A percentile compares a stretch with the other conserved stretches of the same genome.
Evolutionary conservation across 2,888 invertebrate genomes (phyloP).

Genomic region (Tachina fera): DNA sequence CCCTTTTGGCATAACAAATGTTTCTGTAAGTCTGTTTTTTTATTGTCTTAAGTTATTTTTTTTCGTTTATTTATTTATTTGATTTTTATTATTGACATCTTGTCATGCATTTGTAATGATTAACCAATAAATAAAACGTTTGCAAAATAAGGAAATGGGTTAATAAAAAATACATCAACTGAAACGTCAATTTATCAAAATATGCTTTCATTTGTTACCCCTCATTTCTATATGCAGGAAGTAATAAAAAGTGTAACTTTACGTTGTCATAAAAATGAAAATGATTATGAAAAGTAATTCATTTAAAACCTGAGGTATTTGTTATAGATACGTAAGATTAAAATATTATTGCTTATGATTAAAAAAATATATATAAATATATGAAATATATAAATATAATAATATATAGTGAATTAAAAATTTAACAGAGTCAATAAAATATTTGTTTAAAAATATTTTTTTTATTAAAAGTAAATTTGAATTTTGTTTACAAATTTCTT

Average conservation of each 20-base stretch:
- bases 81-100: conserved; percentile 65
- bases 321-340: not conserved
- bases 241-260: not conserved
- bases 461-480: no score
- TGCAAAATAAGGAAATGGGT: conserved; percentile 8
- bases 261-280: not conserved
- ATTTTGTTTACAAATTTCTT: no score
- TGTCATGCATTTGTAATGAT: conserved; percentile 59
- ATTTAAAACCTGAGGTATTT: not conserved
- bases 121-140: conserved; percentile 26
- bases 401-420: no score
- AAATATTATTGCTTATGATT: no score
- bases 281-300: not conserved
- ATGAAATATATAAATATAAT: no score
- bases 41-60: conserved; percentile 10
- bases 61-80: conserved; percentile 41
- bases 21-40: not conserved
- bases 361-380: no score
- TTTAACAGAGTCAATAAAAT: no score
- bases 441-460: no score
- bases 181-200: no score
- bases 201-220: no score
- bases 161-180: not conserved
- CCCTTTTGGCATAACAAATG: conserved; percentile 42
- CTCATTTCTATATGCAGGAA: no score